phyloP scores from a whole-genome alignment of 2,888 invertebrate genomes.

The Mesochorus sp. region DNA sequence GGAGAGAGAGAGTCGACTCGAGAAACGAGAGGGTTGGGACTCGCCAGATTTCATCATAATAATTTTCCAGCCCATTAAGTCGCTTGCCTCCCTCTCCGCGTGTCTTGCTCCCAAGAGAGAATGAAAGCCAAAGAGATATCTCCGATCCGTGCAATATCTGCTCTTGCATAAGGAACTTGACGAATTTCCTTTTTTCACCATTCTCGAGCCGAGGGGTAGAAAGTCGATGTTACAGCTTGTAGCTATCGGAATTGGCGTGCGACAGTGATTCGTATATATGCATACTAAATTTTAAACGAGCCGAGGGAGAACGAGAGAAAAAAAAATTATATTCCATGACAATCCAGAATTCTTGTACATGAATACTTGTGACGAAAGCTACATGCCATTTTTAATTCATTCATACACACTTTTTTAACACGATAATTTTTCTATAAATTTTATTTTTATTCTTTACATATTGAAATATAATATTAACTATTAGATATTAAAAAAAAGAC shows the following conservation, averaged over 20 bases:
- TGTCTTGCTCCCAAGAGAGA: slow-evolving; percentile 59
- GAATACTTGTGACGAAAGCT: too few species aligned
- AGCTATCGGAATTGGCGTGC: slow-evolving; percentile 41
- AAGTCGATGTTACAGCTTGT: slow-evolving; percentile 33
- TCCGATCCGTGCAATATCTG: slow-evolving; percentile 45
- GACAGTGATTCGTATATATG: slow-evolving; percentile 14
- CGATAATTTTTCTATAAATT: too few species aligned
- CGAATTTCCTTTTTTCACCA: slow-evolving; percentile 55
- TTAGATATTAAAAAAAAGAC: too few species aligned
- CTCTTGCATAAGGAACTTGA: slow-evolving; percentile 64
- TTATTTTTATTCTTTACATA: too few species aligned
- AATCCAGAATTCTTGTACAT: not conserved
- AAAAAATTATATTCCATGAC: slow-evolving; percentile 47
- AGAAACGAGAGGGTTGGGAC: slow-evolving; percentile 59
- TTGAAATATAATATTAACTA: too few species aligned
- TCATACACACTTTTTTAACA: too few species aligned
- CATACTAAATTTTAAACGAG: slow-evolving; percentile 32
- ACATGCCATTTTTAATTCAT: too few species aligned
- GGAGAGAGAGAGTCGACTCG: slow-evolving; percentile 31
- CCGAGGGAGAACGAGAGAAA: slow-evolving; percentile 20
- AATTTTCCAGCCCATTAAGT: slow-evolving; percentile 81
- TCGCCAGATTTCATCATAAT: slow-evolving; percentile 80
- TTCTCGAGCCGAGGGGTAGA: slow-evolving; percentile 34
- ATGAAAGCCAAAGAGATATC: not conserved
- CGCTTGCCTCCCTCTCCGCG: slow-evolving; percentile 56